Percentiles rank a stretch among this genome's conserved stretches.
phyloP scores from a whole-genome alignment of 2,113 vertebrate genomes.

The Pardalotus punctatus region DNA sequence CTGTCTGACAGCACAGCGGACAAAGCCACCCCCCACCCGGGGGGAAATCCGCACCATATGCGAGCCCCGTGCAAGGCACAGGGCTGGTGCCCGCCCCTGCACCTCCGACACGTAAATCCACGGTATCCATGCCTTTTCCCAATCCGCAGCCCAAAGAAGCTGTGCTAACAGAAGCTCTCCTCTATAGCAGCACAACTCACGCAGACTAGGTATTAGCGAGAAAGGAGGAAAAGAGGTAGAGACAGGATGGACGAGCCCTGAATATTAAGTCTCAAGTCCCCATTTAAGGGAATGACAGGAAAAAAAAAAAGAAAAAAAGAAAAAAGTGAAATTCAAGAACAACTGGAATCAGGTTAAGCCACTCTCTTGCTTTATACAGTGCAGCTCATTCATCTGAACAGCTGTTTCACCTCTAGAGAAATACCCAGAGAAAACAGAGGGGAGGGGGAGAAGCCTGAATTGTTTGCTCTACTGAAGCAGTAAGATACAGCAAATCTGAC shows the following conservation, averaged over 20 bases:
- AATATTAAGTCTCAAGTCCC: slow-evolving; percentile 30
- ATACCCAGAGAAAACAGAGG: slow-evolving; percentile 39
- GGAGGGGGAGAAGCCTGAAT: slow-evolving; percentile 4
- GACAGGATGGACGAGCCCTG: slow-evolving; percentile 12
- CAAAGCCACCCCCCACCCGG: slow-evolving; percentile 16
- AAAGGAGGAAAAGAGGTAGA: slow-evolving; percentile 1
- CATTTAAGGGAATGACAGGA: neutral
- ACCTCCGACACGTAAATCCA: neutral
- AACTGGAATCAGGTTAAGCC: slow-evolving; percentile 55
- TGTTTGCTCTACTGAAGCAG: slow-evolving; percentile 41
- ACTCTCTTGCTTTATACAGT: slow-evolving; percentile 4
- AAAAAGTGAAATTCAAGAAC: slow-evolving; percentile 27
- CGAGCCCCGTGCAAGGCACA: neutral
- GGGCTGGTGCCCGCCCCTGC: neutral
- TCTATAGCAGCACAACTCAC: neutral
- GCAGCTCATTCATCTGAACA: slow-evolving; percentile 55
- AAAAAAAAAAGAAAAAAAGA: neutral
- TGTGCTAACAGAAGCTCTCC: neutral
- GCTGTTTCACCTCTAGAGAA: slow-evolving; percentile 64
- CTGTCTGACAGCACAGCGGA: slow-evolving; percentile 36
- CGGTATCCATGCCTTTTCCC: neutral
- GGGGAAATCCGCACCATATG: slow-evolving; percentile 37
- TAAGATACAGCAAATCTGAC: slow-evolving; percentile 5
- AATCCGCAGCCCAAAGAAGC: neutral
- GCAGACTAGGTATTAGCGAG: neutral